Evolutionary conservation across 2,888 invertebrate genomes (phyloP).

Genomic region (Nomada lathburiana): DNA sequence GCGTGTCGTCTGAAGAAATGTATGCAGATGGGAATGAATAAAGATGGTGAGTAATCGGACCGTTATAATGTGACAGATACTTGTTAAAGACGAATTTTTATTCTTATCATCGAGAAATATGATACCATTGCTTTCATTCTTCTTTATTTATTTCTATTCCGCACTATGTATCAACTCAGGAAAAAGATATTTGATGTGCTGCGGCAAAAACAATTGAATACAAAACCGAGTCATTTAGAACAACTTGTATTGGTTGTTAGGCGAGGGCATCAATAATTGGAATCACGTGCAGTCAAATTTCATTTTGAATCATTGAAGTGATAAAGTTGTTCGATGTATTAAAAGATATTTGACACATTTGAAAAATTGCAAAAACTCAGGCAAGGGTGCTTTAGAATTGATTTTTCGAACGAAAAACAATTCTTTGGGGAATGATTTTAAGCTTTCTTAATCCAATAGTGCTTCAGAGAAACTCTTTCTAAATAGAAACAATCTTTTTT

Average conservation of each 20-base stretch:
- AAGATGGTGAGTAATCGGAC: slow-evolving; percentile 93
- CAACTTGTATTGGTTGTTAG: slow-evolving; percentile 12
- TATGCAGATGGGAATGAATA: slow-evolving; percentile 99
- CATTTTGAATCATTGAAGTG: background rate
- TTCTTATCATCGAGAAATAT: slow-evolving; percentile 19
- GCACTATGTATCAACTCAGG: background rate
- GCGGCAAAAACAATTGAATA: background rate
- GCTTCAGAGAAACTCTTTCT: slow-evolving; percentile 31
- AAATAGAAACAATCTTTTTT: slow-evolving; percentile 54
- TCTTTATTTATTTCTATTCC: slow-evolving; percentile 3
- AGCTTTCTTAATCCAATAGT: slow-evolving; percentile 11
- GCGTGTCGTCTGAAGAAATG: slow-evolving; percentile 99
- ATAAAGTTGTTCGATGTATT: slow-evolving; percentile 46
- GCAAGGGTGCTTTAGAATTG: slow-evolving; percentile 4
- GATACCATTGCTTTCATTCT: background rate
- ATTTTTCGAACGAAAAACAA: slow-evolving; percentile 17
- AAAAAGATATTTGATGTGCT: background rate
- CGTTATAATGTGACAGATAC: background rate
- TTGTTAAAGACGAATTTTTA: background rate
- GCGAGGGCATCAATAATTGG: background rate
- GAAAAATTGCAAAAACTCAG: background rate
- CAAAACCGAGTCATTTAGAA: slow-evolving; percentile 21
- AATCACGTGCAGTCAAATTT: background rate
- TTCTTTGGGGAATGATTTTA: slow-evolving; percentile 12
- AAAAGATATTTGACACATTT: background rate